Base-by-base conservation (phyloP, 2,113 vertebrate genomes). In the Cyphomyrus plagiostoma region DNA sequence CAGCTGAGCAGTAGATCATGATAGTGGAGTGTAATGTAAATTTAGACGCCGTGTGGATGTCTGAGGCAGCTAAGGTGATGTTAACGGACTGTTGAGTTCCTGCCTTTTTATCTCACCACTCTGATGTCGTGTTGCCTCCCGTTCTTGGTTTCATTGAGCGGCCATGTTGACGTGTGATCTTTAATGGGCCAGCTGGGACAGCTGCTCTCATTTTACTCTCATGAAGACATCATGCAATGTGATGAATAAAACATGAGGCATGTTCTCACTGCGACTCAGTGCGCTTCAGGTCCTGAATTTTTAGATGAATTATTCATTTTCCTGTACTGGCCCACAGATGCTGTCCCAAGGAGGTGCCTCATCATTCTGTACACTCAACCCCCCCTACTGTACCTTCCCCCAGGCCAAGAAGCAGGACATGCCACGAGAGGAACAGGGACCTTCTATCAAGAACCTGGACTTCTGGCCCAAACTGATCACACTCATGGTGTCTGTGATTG, bases 401-500 rank as follows among this genome's bases (percentile, higher is more conserved):
- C 91, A 99, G 98, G 95, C 96, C 92, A 97, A 97, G 90, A 98
- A 97, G 92, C 97, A 97, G 93, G 97, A 98, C 49, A 89, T 97
- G 92, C 95, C 97, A 92, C 96, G 97, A 50, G 98, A 99, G 91
- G 98, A 99, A 46, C 98, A 99, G 91, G 98, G 98, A 42, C 98
- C 98, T 1, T 98, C 96, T 0, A 97, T 96, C 91, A 97, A 98
- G 94, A 98, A 98, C 93, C 93, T 99, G 95, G 98, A 99, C 92
- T 99, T 99, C 92, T 99, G 98, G 98, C 96, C 97, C 56, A 98
- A 98, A 70, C 95, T 99, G 91, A 99, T 99, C 92, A 99, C 98
- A 89, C 92, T 99, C 88, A 99, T 99, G 97, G 95, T 99, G 86
- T 98, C 97, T 53, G 97, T 98, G 82, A 98, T 99, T 91, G 98